Evolutionary conservation across 2,888 invertebrate species (phyloP).

Genomic region (Leptinotarsa tumamoca): DNA sequence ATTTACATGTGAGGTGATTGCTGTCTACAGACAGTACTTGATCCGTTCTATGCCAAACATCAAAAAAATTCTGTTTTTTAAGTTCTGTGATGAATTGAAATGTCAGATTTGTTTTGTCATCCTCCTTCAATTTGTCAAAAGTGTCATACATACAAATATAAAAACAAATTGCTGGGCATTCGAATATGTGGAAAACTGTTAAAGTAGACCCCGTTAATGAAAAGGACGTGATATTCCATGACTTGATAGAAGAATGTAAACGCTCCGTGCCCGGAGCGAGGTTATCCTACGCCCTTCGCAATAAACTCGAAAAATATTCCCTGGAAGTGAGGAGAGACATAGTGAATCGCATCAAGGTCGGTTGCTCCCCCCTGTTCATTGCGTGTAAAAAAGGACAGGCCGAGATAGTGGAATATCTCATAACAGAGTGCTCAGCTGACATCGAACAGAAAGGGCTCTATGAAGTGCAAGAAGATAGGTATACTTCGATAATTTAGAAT

Average conservation of each 20-base stretch:
- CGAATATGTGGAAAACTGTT: conserved; percentile 60
- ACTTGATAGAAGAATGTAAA: conserved; percentile 76
- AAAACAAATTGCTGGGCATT: conserved; percentile 4
- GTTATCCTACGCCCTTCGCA: conserved; percentile 70
- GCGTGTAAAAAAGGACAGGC: conserved; percentile 84
- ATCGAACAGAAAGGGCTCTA: conserved; percentile 88
- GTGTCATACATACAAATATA: background rate
- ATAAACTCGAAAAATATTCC: conserved; percentile 71
- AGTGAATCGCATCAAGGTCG: conserved; percentile 77
- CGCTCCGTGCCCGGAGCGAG: conserved; percentile 77
- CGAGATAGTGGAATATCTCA: conserved; percentile 87
- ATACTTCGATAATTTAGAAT: conserved; percentile 25
- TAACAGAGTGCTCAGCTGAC: conserved; percentile 84
- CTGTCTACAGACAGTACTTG: no score
- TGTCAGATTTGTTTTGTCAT: no score
- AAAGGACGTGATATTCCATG: conserved; percentile 71
- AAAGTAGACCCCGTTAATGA: conserved; percentile 61
- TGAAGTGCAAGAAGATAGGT: conserved; percentile 85
- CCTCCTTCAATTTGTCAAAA: no score
- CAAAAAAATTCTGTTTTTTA: no score
- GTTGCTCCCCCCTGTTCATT: conserved; percentile 85
- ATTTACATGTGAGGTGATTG: no score
- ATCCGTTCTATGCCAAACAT: no score
- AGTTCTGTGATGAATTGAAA: no score
- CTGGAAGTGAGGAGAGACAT: conserved; percentile 75